Conservation (phyloP, 2,888 invertebrate species). For the Napeogenes inachia region DNA sequence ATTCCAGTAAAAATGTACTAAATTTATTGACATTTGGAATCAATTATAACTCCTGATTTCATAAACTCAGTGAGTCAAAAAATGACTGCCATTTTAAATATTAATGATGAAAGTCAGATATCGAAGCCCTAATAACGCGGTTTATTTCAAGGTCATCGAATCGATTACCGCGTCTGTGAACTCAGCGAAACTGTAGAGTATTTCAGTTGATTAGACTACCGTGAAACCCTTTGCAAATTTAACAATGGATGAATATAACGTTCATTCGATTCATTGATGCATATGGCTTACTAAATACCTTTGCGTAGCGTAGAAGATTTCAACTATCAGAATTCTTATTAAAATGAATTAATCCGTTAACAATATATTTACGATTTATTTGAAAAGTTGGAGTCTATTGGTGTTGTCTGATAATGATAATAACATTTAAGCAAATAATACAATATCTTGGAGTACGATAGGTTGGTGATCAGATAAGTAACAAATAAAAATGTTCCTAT, state of each 20-base stretch:
- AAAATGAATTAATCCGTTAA: no score
- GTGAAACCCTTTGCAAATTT: conserved; percentile 8
- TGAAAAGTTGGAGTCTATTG: no score
- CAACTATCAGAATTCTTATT: no score
- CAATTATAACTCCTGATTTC: neutral
- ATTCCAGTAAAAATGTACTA: no score
- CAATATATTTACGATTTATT: no score
- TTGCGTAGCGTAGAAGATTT: neutral
- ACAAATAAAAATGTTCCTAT: no score
- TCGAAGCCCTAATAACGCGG: neutral
- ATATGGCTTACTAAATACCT: neutral
- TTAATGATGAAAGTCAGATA: neutral
- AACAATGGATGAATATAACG: conserved; percentile 5
- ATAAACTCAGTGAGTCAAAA: neutral
- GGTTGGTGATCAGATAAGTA: no score
- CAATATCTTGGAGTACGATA: no score
- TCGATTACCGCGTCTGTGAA: conserved; percentile 6
- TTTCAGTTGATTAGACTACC: conserved; percentile 10
- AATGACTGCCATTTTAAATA: neutral
- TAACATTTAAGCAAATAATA: no score
- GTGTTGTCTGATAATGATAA: no score
- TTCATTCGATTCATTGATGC: neutral
- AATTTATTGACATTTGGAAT: no score
- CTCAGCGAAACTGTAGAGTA: neutral
- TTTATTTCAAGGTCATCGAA: neutral